phyloP scores from a whole-genome alignment of 2,888 invertebrate genomes.

The Onthophagus sagittarius region DNA sequence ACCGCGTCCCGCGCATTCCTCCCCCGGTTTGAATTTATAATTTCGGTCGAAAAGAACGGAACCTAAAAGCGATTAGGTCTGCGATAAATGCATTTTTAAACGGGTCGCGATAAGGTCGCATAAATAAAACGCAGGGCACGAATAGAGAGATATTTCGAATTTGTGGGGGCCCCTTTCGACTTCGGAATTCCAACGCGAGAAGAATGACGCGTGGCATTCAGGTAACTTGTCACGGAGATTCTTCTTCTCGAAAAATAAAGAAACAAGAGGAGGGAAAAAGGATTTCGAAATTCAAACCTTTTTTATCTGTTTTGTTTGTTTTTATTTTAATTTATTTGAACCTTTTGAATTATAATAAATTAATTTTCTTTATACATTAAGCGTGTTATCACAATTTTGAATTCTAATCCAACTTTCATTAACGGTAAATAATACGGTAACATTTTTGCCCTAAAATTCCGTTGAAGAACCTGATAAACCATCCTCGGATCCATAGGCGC shows the following conservation, averaged over 20 bases:
- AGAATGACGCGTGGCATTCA: neutral
- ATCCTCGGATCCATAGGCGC: no score
- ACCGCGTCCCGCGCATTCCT: conserved; percentile 28
- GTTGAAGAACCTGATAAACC: no score
- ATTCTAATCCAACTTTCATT: no score
- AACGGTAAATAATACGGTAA: no score
- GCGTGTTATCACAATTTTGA: no score
- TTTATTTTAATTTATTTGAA: no score
- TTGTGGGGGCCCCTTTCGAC: conserved; percentile 1
- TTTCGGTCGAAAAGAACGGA: conserved; percentile 15
- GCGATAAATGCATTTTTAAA: conserved; percentile 21
- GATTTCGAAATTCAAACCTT: no score
- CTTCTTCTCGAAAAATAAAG: neutral
- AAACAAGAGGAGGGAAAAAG: neutral
- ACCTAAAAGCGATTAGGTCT: neutral
- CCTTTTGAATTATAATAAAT: no score
- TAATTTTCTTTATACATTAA: no score
- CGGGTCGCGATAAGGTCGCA: conserved; percentile 12
- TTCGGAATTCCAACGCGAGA: neutral
- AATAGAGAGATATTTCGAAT: conserved; percentile 12
- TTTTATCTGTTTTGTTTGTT: no score
- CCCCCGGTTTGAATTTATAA: conserved; percentile 28
- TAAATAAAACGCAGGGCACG: neutral
- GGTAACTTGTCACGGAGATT: neutral
- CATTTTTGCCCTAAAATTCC: no score